A percentile compares a stretch with the other conserved stretches of the same genome.
phyloP scores from a whole-genome alignment of 2,797 vertebrate genomes.

The Fundulus diaphanus region DNA sequence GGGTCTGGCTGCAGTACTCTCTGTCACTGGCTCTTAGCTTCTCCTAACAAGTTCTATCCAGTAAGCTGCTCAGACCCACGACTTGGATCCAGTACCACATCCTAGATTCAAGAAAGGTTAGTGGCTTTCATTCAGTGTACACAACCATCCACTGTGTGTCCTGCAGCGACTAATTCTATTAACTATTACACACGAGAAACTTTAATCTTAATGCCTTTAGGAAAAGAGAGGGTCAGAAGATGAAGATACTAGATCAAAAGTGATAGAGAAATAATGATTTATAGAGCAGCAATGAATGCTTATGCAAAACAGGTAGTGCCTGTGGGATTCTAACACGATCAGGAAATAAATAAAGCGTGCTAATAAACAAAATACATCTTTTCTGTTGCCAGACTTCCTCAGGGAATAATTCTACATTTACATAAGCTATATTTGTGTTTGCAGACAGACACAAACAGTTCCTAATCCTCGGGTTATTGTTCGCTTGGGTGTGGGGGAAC shows the following conservation, averaged over 20 bases:
- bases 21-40: too few species aligned
- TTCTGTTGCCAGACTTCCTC: slow-evolving; percentile 21
- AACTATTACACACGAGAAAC: too few species aligned
- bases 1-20: too few species aligned
- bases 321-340: slow-evolving; percentile 20
- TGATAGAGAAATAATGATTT: slow-evolving; percentile 15
- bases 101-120: too few species aligned
- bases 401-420: slow-evolving; percentile 26
- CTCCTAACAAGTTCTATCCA: too few species aligned
- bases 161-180: too few species aligned
- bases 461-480: slow-evolving; percentile 28
- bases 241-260: slow-evolving; percentile 26
- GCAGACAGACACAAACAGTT: slow-evolving; percentile 51
- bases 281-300: slow-evolving; percentile 15
- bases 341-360: slow-evolving; percentile 24
- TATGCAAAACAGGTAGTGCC: slow-evolving; percentile 14
- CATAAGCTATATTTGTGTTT: slow-evolving; percentile 35
- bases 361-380: slow-evolving; percentile 25
- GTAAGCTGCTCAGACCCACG: too few species aligned
- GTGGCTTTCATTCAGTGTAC: too few species aligned
- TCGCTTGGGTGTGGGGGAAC: slow-evolving; percentile 10
- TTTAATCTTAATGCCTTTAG: neutral
- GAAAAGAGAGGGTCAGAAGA: slow-evolving; percentile 11
- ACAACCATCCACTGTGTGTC: too few species aligned
- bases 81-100: too few species aligned